Conservation (phyloP, 2,113 vertebrate genomes). For the Garra rufa region DNA sequence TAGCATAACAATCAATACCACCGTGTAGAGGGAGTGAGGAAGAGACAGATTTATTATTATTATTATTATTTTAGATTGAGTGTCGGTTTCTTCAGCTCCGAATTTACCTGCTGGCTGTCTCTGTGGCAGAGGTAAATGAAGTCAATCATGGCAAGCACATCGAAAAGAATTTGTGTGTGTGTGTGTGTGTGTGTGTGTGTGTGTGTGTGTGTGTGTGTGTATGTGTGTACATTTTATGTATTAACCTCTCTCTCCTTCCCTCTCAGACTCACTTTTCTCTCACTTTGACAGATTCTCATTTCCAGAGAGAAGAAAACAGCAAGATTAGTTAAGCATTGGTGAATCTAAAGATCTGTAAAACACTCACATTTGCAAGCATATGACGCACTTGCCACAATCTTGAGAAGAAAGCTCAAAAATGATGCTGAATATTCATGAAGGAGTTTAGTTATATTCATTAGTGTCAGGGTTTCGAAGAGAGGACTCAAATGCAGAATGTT, state of each 20-base stretch:
- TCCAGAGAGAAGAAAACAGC: neutral
- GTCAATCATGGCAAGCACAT: neutral
- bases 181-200: neutral
- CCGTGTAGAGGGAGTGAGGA: neutral
- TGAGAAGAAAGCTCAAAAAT: neutral
- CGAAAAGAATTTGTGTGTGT: neutral
- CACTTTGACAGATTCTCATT: conserved; percentile 13
- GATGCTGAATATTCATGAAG: neutral
- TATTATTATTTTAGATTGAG: conserved; percentile 40
- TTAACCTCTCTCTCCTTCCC: conserved; percentile 1
- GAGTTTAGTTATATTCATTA: neutral
- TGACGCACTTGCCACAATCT: neutral
- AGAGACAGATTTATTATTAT: conserved; percentile 32
- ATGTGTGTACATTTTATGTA: neutral
- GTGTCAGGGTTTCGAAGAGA: too few relatives aligned
- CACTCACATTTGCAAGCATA: neutral
- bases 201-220: too few relatives aligned
- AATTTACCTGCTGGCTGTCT: conserved; percentile 28
- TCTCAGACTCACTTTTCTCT: neutral
- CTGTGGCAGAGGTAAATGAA: conserved; percentile 24
- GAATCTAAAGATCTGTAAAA: neutral
- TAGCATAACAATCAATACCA: conserved; percentile 44
- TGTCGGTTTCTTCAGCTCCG: neutral
- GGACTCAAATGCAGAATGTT: too few relatives aligned
- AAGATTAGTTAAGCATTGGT: conserved; percentile 8